Evolutionary conservation across 1,140 invertebrate genomes (phyloP).

Genomic region (Pollicipes pollicipes): DNA sequence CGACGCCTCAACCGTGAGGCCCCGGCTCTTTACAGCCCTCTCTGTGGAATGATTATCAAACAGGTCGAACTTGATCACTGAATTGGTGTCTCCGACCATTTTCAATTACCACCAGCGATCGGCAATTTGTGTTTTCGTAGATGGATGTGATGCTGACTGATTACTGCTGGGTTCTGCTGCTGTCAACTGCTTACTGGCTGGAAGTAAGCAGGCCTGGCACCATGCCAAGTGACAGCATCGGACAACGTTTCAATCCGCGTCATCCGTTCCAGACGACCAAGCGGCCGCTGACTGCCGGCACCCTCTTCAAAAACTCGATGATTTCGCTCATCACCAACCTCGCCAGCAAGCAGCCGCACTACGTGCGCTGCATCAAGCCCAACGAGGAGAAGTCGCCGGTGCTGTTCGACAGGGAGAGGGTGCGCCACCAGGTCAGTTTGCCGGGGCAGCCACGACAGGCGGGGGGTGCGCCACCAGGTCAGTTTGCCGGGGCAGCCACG

Average conservation of each 20-base stretch:
- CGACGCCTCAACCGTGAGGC: neutral
- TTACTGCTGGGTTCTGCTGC: no score
- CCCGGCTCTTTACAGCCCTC: neutral
- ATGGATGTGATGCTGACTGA: no score
- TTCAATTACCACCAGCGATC: no score
- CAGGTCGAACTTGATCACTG: constrained; percentile 6
- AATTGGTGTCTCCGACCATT: no score
- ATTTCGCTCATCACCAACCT: constrained; percentile 69
- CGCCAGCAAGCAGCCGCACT: constrained; percentile 81
- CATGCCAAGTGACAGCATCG: no score
- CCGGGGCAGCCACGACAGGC: no score
- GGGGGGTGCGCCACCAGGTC: no score
- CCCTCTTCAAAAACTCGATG: constrained; percentile 89
- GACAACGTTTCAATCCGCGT: no score
- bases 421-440: constrained; percentile 79
- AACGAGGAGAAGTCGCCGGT: constrained; percentile 78
- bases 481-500: no score
- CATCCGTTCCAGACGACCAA: constrained; percentile 60
- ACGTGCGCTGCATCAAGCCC: constrained; percentile 88
- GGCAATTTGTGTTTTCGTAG: no score
- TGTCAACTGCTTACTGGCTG: no score
- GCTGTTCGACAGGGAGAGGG: constrained; percentile 52
- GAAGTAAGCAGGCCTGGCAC: no score
- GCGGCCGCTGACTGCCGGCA: constrained; percentile 75
- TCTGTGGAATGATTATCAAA: neutral